Conservation (phyloP, 2,888 invertebrate genomes). For the Ophion ellenae region DNA sequence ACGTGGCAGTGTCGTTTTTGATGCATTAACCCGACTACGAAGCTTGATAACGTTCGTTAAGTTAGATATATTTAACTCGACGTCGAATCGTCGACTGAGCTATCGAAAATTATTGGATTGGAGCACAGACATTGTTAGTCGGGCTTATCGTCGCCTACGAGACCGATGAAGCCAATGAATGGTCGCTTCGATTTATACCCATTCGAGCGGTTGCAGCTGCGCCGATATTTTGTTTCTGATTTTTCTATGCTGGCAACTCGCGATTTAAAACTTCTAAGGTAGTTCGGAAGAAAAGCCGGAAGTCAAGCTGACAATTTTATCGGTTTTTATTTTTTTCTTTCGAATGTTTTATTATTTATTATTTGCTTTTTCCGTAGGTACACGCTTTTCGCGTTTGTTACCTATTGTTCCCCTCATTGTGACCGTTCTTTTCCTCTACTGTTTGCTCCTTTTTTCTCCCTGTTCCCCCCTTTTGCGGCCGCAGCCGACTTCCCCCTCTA, state of each 20-base stretch:
- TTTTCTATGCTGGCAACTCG: not conserved
- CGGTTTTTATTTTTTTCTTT: too few species aligned
- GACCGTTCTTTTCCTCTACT: too few species aligned
- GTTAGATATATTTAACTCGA: slow-evolving; percentile 52
- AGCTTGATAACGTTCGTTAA: slow-evolving; percentile 54
- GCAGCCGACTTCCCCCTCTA: too few species aligned
- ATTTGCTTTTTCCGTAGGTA: too few species aligned
- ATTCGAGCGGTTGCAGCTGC: not conserved
- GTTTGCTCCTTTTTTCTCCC: too few species aligned
- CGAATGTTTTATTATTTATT: too few species aligned
- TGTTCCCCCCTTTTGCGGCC: too few species aligned
- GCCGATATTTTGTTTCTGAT: not conserved
- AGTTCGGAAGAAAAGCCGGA: too few species aligned
- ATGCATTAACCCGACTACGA: slow-evolving; percentile 49
- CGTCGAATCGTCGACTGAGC: slow-evolving; percentile 52
- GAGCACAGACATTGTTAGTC: slow-evolving; percentile 48
- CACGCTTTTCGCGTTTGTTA: too few species aligned
- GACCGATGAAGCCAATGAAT: slow-evolving; percentile 31
- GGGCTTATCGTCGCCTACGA: slow-evolving; percentile 42
- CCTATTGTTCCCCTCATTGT: too few species aligned
- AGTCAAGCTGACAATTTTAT: too few species aligned
- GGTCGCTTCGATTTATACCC: slow-evolving; percentile 6
- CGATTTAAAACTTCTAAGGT: not conserved
- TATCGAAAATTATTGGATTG: slow-evolving; percentile 57
- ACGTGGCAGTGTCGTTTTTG: not conserved